Conservation (phyloP, 2,888 invertebrate species). For the Thymelicus lineola region DNA sequence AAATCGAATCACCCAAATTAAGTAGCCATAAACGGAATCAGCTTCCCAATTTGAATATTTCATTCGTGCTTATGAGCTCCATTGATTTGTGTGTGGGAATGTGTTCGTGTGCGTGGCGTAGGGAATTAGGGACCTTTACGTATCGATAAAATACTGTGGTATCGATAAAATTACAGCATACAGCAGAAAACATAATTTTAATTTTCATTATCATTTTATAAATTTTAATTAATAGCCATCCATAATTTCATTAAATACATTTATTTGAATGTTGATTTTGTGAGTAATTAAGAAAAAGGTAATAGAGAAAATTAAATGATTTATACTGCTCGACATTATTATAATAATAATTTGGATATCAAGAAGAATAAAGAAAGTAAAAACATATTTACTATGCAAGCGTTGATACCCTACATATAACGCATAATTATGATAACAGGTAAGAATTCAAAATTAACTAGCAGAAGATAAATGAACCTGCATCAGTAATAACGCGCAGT, state of each 20-base stretch:
- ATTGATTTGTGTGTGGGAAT: constrained; percentile 70
- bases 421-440: too few species aligned
- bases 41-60: constrained; percentile 86
- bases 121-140: constrained; percentile 51
- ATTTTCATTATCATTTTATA: neutral
- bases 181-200: too few species aligned
- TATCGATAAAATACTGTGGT: constrained; percentile 43
- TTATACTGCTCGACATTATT: too few species aligned
- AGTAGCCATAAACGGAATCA: constrained; percentile 85
- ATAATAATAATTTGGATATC: neutral
- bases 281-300: neutral
- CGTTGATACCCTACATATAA: too few species aligned
- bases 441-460: neutral
- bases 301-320: too few species aligned
- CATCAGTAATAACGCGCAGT: neutral
- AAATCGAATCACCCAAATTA: constrained; percentile 86
- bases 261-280: neutral
- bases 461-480: neutral
- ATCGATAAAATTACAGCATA: neutral
- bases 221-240: too few species aligned
- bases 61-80: constrained; percentile 76
- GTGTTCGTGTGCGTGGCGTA: constrained; percentile 59
- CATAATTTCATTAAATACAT: neutral
- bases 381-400: neutral
- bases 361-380: neutral